Evolutionary conservation across 2,113 vertebrate species (phyloP), one percentile per base, ranked within the genome.

Genomic region (Epinephelus lanceolatus): DNA sequence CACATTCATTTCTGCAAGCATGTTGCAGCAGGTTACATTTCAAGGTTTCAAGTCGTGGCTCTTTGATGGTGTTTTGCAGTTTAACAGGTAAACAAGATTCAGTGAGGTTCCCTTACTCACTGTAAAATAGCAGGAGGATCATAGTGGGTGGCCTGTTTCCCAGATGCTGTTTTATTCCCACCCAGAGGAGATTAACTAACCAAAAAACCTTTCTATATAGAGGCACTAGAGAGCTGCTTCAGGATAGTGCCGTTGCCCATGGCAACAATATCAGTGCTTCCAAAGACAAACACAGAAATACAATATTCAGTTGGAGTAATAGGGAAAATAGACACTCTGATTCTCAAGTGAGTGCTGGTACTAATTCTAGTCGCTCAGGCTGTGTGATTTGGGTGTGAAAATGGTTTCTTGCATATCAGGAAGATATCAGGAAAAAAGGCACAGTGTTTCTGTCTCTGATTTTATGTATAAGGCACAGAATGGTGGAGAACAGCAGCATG

Each of bases 221-320:
- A 92, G 70, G 77, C 84, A 84, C 66, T 88, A 68, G 70, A 82
- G 87, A 88, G 90, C 91, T 85, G 86, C 90, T 45, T 86, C 68
- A 86, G 86, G 83, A 91, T 89, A 86, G 90, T 75, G 90, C 65
- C 17, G 94, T 95, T 94, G 88, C 93, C 94, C 76, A 83, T 95
- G 85, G 93, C 92, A 95, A 95, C 94, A 91, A 88, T 89, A 92
- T 91, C 86, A 78, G 69, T 72, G 75, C 91, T 89, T 92, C 69
- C 81, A 79, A 92, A 93, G 91, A 92, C 87, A 92, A 92, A 94
- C 79, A 89, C 75, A 80, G 75, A 86, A 88, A 89, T 89, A 66
- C 78, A 87, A 91, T 84, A 88, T 92, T 90, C 71, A 83, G 66
- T 47, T 76, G 45, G 59, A 86, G 73, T 87, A 79, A 87, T 77